These are phyloP conservation scores for Dasypogon diadema DNA, from an alignment of 2,888 invertebrate species.

Conservation along the genomic window DNA sequence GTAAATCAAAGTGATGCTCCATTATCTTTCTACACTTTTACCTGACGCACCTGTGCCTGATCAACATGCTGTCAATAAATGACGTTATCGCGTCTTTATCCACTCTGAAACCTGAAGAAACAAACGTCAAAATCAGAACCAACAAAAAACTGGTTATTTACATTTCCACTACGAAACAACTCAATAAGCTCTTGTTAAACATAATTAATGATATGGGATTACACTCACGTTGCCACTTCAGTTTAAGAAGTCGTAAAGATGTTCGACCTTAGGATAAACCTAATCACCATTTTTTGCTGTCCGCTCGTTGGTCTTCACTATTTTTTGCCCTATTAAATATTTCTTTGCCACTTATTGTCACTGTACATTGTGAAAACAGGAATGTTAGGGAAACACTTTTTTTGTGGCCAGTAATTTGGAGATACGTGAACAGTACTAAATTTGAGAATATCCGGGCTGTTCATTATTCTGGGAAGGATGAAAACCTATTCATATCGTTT, in stretches of 20 bases:
- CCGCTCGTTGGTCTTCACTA: neutral
- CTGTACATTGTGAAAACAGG: neutral
- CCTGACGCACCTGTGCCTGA: slow-evolving; percentile 11
- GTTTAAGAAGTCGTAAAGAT: slow-evolving; percentile 36
- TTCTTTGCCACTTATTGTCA: neutral
- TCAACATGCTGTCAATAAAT: slow-evolving; percentile 34
- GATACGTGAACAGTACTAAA: neutral
- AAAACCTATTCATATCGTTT: no score
- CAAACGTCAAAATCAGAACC: neutral
- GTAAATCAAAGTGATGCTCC: slow-evolving; percentile 5
- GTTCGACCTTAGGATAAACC: slow-evolving; percentile 5
- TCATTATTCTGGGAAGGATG: no score
- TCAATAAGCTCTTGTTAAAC: slow-evolving; percentile 48
- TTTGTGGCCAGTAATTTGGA: neutral
- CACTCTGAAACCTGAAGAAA: neutral
- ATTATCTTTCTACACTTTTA: slow-evolving; percentile 27
- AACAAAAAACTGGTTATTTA: slow-evolving; percentile 41
- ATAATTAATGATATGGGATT: slow-evolving; percentile 49
- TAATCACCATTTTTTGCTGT: slow-evolving; percentile 27
- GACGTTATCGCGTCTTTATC: neutral
- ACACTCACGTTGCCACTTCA: slow-evolving; percentile 36
- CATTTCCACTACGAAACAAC: slow-evolving; percentile 44
- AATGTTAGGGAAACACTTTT: neutral
- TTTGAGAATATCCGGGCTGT: no score
- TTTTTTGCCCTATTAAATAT: slow-evolving; percentile 1